Evolutionary conservation across 1,140 invertebrate genomes (phyloP).

Genomic region (Ectropis grisescens): DNA sequence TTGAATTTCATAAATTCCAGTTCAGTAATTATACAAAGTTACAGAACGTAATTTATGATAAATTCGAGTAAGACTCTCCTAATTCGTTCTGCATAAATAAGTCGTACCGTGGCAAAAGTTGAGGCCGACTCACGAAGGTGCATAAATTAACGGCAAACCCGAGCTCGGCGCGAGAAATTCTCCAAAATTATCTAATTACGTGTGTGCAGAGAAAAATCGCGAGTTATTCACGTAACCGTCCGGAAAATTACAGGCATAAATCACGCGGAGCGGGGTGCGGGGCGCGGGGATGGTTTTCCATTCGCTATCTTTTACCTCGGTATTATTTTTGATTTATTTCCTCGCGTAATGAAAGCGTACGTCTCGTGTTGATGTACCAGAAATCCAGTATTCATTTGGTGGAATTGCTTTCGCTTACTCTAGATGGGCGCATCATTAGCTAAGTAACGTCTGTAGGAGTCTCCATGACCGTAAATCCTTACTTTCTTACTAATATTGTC

Average conservation of each 20-base stretch:
- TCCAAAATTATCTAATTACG: conserved; percentile 63
- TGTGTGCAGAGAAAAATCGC: conserved; percentile 59
- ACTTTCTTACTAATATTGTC: too few relatives aligned
- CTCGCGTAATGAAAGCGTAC: conserved; percentile 52
- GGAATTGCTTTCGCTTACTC: conserved; percentile 8
- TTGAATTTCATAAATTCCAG: too few relatives aligned
- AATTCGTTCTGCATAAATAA: too few relatives aligned
- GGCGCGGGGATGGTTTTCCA: conserved; percentile 53
- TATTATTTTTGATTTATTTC: conserved; percentile 67
- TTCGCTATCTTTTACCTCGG: conserved; percentile 58
- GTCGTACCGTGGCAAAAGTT: too few relatives aligned
- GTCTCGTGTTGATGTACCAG: conserved; percentile 42
- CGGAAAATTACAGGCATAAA: conserved; percentile 65
- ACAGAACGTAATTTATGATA: too few relatives aligned
- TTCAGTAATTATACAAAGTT: too few relatives aligned
- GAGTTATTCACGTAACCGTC: conserved; percentile 59
- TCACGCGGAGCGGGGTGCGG: conserved; percentile 26
- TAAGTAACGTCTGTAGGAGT: conserved; percentile 17
- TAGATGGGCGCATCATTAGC: conserved; percentile 15
- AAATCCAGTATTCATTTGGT: conserved; percentile 35
- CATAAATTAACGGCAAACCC: background rate
- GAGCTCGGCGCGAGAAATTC: conserved; percentile 22
- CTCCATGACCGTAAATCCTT: conserved; percentile 21
- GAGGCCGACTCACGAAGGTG: too few relatives aligned
- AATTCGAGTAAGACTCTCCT: too few relatives aligned